Evolutionary conservation across 1,140 invertebrate species (phyloP), one percentile per base, ranked within the genome.

Genomic region (Zaprionus camerounensis): DNA sequence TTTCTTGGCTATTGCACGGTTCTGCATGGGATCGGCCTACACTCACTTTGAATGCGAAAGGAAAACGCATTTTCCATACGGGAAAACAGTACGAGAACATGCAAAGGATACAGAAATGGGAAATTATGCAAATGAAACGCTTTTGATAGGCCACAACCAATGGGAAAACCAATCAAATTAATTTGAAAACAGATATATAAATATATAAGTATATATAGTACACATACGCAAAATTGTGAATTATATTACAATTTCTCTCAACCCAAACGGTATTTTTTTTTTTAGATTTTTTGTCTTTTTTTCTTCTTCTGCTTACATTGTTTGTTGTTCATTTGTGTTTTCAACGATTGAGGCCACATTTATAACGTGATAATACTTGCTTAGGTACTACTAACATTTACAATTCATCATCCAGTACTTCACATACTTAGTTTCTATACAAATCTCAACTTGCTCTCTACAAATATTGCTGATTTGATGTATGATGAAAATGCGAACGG

Each of bases 321-420:
- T 41, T 66, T 58, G n/a, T 34, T 58, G 46, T 26, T 44, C 55
- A 24, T 57, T 58, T 58, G 53, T 58, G 61, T 62, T 51, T 57
- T 75, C 38, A 64, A 75, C 66, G 53, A 58, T 20, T 64, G 58
- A 58, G 63, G 59, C 67, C 72, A 75, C 72, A 75, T 75, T 75
- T 75, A 75, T 64, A 75, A 75, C 72, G 67, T 75, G 72, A 75
- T 71, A 64, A 75, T 75, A 71, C 72, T 75, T 71, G 72, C 72
- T 71, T 63, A 70, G 15, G 31, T 71, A 71, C 67, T 70, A 71
- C 59, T 71, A 75, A 75, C 72, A 75, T 75, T 75, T 71, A 75
- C 67, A 74, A 61, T 73, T 61, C 57, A 34, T 73, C 53, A 38
- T 65, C 61, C 71, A 44, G 56, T 61, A 15, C 38, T 58, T 71